phyloP scores from a whole-genome alignment of 2,888 invertebrate species.

The Helicoverpa assulta region DNA sequence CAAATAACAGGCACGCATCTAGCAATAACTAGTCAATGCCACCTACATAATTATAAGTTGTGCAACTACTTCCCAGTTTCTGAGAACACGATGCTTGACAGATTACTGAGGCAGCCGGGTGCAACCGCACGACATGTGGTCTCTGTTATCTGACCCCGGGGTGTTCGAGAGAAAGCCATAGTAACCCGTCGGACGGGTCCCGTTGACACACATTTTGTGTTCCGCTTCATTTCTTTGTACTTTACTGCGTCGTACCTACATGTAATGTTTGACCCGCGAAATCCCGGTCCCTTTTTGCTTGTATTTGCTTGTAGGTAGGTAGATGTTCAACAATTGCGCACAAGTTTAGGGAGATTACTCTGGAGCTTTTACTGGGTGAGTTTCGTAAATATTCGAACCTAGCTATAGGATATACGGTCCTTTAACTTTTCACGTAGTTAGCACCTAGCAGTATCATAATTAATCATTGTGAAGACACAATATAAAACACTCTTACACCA shows the following conservation, averaged over 20 bases:
- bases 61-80: slow-evolving; percentile 39
- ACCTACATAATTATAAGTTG: slow-evolving; percentile 11
- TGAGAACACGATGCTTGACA: slow-evolving; percentile 51
- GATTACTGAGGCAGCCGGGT: slow-evolving; percentile 53
- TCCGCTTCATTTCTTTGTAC: slow-evolving; percentile 63
- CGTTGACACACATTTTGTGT: slow-evolving; percentile 76
- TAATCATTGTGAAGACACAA: too few species aligned
- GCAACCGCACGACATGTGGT: slow-evolving; percentile 66
- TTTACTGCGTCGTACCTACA: slow-evolving; percentile 37
- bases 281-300: slow-evolving; percentile 27
- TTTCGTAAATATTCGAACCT: neutral
- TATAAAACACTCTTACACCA: too few species aligned
- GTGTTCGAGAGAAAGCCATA: slow-evolving; percentile 75
- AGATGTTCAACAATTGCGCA: neutral
- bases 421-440: too few species aligned
- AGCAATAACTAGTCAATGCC: neutral
- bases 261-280: slow-evolving; percentile 44
- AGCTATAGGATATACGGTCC: too few species aligned
- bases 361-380: slow-evolving; percentile 6
- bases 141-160: slow-evolving; percentile 72
- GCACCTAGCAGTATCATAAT: too few species aligned
- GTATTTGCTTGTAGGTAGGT: slow-evolving; percentile 24
- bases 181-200: slow-evolving; percentile 82
- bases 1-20: neutral
- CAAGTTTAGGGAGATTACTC: neutral